phyloP scores from a whole-genome alignment of 2,113 vertebrate species.

The Lontra canadensis region DNA sequence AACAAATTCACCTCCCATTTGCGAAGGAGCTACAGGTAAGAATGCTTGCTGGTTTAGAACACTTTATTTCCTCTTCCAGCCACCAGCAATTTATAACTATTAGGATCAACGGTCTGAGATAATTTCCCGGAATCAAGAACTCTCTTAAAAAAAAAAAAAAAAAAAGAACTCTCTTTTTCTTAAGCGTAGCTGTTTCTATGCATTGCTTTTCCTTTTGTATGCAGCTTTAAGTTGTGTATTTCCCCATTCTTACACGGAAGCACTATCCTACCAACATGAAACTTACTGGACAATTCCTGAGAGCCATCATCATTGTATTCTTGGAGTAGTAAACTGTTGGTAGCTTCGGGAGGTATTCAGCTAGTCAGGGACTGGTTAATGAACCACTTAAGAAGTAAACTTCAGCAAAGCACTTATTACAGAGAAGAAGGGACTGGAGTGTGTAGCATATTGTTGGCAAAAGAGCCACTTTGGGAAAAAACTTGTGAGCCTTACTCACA shows the following conservation, averaged over 20 bases:
- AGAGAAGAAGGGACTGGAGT: background rate
- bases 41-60: background rate
- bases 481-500: background rate
- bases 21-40: background rate
- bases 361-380: background rate
- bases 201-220: background rate
- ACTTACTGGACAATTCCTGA: background rate
- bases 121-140: background rate
- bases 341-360: background rate
- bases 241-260: background rate
- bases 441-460: background rate
- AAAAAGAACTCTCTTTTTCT: background rate
- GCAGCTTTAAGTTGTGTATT: background rate
- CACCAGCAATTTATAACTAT: background rate
- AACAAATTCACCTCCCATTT: background rate
- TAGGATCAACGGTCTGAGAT: background rate
- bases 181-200: background rate
- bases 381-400: background rate
- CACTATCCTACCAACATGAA: background rate
- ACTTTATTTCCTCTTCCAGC: background rate
- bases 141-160: background rate
- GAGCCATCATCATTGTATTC: background rate
- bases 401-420: background rate
- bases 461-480: constrained; percentile 15
- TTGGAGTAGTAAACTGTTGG: background rate